Evolutionary conservation across 92 coral and sea anemone species (phyloP), one percentile per base, ranked within the genome.

Genomic region (Zoanthus sansibaricus): DNA sequence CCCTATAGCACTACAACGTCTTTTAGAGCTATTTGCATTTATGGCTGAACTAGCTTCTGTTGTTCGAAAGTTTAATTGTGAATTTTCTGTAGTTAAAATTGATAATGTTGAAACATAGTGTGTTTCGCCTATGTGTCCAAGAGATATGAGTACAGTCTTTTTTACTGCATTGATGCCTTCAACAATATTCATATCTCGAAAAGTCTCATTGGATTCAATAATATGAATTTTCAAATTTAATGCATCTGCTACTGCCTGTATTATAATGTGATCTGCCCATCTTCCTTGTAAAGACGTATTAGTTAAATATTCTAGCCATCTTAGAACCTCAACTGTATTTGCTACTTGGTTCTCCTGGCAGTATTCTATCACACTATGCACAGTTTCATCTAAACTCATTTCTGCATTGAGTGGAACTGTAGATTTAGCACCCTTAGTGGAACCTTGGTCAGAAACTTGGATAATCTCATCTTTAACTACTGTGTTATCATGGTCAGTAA

Each of bases 381-480:
- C 75, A 71, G 0, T 71, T 71, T 71, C 75, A 71, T 71, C 75
- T 71, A 71, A n/a, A 71, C 75, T 71, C 75, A 71, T 71, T 71
- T 71, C 75, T 71, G 75, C 75, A 18, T 72, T 72, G 76, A 72
- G 76, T 72, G 76, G 76, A 72, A 72, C 76, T 72, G 76, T 33
- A 72, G 52, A 72, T 72, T 72, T 72, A 72, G 21, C 52, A 72
- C 76, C 76, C 76, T 72, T 54, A 37, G 76, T 72, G 4, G 76
- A 72, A 37, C 76, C 76, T 33, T 72, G 76, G 76, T 72, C 76
- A 72, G 76, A 4, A 72, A 72, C 76, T 72, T 72, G 76, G 76
- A 37, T 17, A 33, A 8, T 72, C 52, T 72, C 76, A 72, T 72
- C 54, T 49, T 37, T 49, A 37, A 32, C 76, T 33, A n/a, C 52